phyloP scores from a whole-genome alignment of 2,797 vertebrate genomes.

The Coregonus sp. region DNA sequence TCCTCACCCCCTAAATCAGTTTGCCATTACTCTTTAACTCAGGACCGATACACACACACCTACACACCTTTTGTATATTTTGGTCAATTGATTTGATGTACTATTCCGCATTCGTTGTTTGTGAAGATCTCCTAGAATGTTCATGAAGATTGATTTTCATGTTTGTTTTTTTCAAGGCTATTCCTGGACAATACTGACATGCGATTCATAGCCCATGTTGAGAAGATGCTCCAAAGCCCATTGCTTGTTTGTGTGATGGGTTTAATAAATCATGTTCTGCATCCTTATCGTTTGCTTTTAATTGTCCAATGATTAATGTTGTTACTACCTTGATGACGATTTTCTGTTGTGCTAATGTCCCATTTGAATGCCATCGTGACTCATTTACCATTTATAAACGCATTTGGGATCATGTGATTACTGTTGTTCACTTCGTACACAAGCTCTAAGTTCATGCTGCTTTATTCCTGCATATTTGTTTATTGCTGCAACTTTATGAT shows the following conservation, averaged over 20 bases:
- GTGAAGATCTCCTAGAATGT: not conserved
- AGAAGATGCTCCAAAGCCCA: not conserved
- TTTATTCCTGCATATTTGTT: not conserved
- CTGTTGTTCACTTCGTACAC: constrained; percentile 21
- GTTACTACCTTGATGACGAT: constrained; percentile 28
- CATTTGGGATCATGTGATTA: constrained; percentile 19
- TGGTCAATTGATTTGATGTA: not conserved
- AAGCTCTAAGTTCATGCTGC: constrained; percentile 4
- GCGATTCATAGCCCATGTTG: constrained; percentile 5
- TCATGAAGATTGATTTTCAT: not conserved
- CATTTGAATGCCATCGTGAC: constrained; percentile 24
- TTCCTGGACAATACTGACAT: not conserved
- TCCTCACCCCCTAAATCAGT: not conserved
- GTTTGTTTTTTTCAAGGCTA: not conserved
- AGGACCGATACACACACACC: not conserved
- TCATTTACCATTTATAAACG: constrained; percentile 31
- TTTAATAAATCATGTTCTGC: constrained; percentile 28
- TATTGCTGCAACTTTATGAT: not conserved
- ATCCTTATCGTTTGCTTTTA: constrained; percentile 34
- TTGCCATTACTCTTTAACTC: not conserved
- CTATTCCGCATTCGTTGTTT: not conserved
- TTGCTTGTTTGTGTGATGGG: constrained; percentile 27
- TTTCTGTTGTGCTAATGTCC: constrained; percentile 40
- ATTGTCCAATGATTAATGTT: constrained; percentile 45
- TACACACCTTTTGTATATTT: not conserved